Base-by-base conservation (phyloP, 2,888 invertebrate genomes). In the Venusia cambrica region DNA sequence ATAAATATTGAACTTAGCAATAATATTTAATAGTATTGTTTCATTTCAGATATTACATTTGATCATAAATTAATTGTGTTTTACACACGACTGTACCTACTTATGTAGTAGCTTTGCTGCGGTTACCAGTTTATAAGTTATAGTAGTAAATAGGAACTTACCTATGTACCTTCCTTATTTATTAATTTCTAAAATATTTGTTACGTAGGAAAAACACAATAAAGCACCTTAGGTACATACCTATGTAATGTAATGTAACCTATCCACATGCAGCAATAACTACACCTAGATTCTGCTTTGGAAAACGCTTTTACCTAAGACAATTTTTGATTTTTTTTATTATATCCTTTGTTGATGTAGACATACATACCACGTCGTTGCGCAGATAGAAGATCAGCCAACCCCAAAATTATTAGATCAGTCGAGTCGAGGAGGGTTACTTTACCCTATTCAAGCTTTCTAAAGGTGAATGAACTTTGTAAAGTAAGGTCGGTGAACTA, bases 1-100 rank as follows among this genome's bases (percentile, higher is more conserved):
- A 84, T 87, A 87, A 88, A 87, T 88, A 87, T 81, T 79, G 80
- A 81, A 77, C 81, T 85, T 88, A 88, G 88, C 88, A 88, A 88
- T 88, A 88, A 87, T 87, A 79, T 72, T 72, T 66, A 59, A 55
- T n/a, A 63, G 62, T 59, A 67, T 60, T 73, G 67, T 76, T 77
- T 78, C 60, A 75, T 76, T 77, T 74, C 33, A 6, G 8, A 14
- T 16, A 20, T 7, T 11, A 45, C 24, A 13, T 5, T 14, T n/a
- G n/a, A n/a, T n/a, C n/a, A n/a, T n/a, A n/a, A n/a, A n/a, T n/a
- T n/a, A n/a, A n/a, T n/a, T n/a, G n/a, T n/a, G n/a, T n/a, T n/a
- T n/a, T n/a, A n/a, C n/a, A n/a, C n/a, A n/a, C n/a, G n/a, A n/a
- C n/a, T n/a, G n/a, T n/a, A n/a, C n/a, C n/a, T n/a, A n/a, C n/a